These are phyloP conservation scores for Spinus pinus DNA, from an alignment of 2,797 vertebrate genomes.

Conservation along the genomic window DNA sequence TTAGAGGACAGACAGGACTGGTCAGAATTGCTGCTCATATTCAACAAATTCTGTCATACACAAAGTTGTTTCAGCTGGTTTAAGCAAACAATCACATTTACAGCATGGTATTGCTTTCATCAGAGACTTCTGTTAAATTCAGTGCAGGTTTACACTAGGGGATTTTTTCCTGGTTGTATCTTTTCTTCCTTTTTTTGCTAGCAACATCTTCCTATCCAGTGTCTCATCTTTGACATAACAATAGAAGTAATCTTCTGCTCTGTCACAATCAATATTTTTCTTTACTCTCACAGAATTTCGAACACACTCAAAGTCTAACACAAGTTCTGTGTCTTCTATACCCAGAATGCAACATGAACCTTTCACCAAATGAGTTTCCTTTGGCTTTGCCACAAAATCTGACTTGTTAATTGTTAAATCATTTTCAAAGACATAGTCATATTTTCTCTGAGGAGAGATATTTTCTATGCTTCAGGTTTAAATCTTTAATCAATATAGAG, in stretches of 20 bases:
- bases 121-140: not conserved
- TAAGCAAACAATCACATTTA: not conserved
- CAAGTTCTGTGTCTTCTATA: not conserved
- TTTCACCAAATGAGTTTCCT: not conserved
- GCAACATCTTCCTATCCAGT: not conserved
- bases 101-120: not conserved
- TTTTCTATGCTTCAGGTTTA: not conserved
- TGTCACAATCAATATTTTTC: not conserved
- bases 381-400: not conserved
- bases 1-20: not conserved
- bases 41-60: not conserved
- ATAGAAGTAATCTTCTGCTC: not conserved
- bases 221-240: not conserved
- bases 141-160: not conserved
- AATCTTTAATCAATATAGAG: not conserved
- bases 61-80: not conserved
- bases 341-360: not conserved
- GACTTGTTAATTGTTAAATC: not conserved
- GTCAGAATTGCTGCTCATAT: not conserved
- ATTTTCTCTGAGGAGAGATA: not conserved
- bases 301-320: not conserved
- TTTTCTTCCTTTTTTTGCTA: not conserved
- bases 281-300: not conserved
- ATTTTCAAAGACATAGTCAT: not conserved
- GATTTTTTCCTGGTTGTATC: not conserved